Conservation (phyloP, 2,113 vertebrate genomes). For the Dinomys branickii region DNA sequence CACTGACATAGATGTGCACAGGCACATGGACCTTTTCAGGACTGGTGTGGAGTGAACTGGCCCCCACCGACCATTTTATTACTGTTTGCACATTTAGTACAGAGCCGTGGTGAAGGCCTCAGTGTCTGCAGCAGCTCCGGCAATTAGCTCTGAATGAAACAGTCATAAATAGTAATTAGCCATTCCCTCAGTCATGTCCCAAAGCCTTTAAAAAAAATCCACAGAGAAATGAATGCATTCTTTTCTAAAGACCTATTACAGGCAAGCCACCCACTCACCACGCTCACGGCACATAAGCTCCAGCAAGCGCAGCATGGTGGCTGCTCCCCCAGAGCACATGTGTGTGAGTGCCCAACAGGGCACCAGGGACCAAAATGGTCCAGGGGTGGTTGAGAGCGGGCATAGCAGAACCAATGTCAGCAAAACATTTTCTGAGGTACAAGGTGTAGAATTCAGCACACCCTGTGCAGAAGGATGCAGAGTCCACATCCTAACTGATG, state of each 20-base stretch:
- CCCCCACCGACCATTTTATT: slow-evolving; percentile 53
- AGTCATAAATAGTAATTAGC: slow-evolving; percentile 83
- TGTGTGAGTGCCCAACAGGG: background rate
- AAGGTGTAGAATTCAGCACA: background rate
- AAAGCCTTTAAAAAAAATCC: slow-evolving; percentile 74
- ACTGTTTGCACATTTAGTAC: slow-evolving; percentile 72
- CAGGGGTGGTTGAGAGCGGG: accelerated
- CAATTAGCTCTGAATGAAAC: slow-evolving; percentile 79
- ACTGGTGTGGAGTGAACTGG: background rate
- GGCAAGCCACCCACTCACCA: background rate
- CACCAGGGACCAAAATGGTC: background rate
- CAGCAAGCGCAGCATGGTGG: background rate
- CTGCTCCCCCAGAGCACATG: background rate
- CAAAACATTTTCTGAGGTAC: background rate
- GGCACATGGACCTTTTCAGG: background rate
- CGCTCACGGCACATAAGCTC: background rate
- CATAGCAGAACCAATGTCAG: background rate
- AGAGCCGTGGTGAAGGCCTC: slow-evolving; percentile 35
- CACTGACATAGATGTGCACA: background rate
- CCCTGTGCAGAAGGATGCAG: too few relatives aligned
- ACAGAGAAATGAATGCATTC: slow-evolving; percentile 77
- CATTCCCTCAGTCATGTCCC: slow-evolving; percentile 76
- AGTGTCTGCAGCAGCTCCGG: slow-evolving; percentile 68
- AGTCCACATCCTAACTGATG: background rate
- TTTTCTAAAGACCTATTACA: slow-evolving; percentile 66